Evolutionary conservation across 1,140 invertebrate genomes (phyloP).

Genomic region (Pseudomyrmex concolor): DNA sequence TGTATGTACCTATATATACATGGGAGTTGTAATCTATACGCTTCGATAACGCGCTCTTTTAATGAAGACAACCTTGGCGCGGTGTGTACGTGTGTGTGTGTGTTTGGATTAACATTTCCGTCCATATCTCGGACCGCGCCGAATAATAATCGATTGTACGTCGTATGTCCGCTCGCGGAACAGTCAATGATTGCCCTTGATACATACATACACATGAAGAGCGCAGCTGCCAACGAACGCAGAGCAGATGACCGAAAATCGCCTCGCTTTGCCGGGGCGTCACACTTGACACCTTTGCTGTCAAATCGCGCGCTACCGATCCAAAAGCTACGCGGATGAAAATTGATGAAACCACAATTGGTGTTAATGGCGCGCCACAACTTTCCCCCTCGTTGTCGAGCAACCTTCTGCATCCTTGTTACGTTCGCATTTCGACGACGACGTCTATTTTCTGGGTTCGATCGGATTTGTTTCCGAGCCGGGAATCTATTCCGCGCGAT

Average conservation of each 20-base stretch:
- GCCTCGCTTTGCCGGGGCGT: slow-evolving; percentile 28
- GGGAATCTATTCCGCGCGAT: not conserved
- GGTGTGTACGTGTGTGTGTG: too few species aligned
- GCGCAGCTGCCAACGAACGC: slow-evolving; percentile 13
- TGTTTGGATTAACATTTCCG: too few species aligned
- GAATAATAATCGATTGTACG: slow-evolving; percentile 37
- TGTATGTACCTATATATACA: not conserved
- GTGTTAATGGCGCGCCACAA: slow-evolving; percentile 66
- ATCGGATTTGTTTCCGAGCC: slow-evolving; percentile 44
- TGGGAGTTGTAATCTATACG: not conserved
- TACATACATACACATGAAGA: slow-evolving; percentile 1
- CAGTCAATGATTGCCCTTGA: slow-evolving; percentile 34
- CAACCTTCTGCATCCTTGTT: slow-evolving; percentile 71
- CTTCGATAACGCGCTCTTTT: not conserved
- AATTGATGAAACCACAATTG: slow-evolving; percentile 77
- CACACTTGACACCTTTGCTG: slow-evolving; percentile 62
- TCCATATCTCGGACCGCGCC: too few species aligned
- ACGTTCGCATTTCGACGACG: slow-evolving; percentile 28
- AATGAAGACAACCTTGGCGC: not conserved
- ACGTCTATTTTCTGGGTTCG: slow-evolving; percentile 56
- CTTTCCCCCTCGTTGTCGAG: slow-evolving; percentile 57
- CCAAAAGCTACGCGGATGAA: slow-evolving; percentile 66
- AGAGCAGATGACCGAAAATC: slow-evolving; percentile 18
- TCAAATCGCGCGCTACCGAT: slow-evolving; percentile 28
- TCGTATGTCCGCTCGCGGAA: slow-evolving; percentile 35